Conservation (phyloP, 2,797 vertebrate species). For the Amblyopsis hoosieri region DNA sequence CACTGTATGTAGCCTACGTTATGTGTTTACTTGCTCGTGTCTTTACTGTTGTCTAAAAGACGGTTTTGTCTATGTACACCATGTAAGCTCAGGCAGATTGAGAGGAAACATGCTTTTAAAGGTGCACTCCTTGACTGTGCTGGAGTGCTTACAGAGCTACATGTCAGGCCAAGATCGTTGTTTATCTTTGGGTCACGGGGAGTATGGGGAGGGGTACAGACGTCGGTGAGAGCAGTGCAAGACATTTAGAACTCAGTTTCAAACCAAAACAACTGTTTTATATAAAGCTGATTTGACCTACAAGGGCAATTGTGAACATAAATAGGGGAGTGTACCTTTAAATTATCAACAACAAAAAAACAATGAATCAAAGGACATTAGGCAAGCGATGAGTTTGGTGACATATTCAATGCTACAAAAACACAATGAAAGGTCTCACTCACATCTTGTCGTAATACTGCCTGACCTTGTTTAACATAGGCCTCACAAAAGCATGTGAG, state of each 20-base stretch:
- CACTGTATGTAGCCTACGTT: slow-evolving; percentile 22
- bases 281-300: too few relatives aligned
- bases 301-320: too few relatives aligned
- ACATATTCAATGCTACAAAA: background rate
- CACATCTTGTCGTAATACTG: slow-evolving; percentile 43
- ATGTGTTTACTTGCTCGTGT: slow-evolving; percentile 18
- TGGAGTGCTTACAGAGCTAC: too few relatives aligned
- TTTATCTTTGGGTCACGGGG: too few relatives aligned
- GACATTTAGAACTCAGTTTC: too few relatives aligned
- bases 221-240: too few relatives aligned
- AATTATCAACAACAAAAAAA: background rate
- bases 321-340: too few relatives aligned
- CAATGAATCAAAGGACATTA: background rate
- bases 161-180: too few relatives aligned
- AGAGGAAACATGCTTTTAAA: slow-evolving; percentile 1
- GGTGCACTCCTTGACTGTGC: too few relatives aligned
- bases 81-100: slow-evolving; percentile 26
- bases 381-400: slow-evolving; percentile 6
- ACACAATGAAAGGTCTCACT: slow-evolving; percentile 35
- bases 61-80: slow-evolving; percentile 16
- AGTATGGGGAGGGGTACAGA: too few relatives aligned
- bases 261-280: too few relatives aligned
- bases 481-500: slow-evolving; percentile 50
- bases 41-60: slow-evolving; percentile 18
- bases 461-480: slow-evolving; percentile 45